Evolutionary conservation across 1,140 invertebrate species (phyloP), one percentile per base, ranked within the genome.

Genomic region (Drosophila novamexicana): DNA sequence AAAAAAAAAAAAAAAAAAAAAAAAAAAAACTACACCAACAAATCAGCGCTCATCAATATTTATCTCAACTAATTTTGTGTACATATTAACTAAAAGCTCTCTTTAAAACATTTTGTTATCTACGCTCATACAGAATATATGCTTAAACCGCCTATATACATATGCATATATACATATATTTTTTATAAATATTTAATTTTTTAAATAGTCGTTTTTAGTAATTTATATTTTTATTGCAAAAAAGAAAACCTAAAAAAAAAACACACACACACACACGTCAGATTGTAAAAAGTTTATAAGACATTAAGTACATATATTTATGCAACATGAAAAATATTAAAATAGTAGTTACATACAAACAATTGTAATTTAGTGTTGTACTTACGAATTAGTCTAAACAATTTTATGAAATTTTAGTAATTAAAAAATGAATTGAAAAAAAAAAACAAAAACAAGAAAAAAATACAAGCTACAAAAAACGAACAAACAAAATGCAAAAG

Each of bases 351-450:
- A 88, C 83, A 75, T 79, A 74, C 84, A 78, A 89, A 89, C 84
- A 89, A 89, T 84, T 89, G 84, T 89, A 89, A 89, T 89, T 89
- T 89, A 89, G 84, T 89, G 84, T 89, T 89, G 84, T 89, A 89
- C 84, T 89, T 89, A 89, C 77, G 67, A 80, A 71, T 80, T 89
- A 89, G 84, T 78, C 77, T 89, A 89, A 89, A 89, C 70, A 89
- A 89, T 89, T 89, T 89, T 89, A 89, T 89, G 84, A 89, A 89
- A 89, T 89, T 89, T 89, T 89, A 89, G 84, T 84, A 83, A 84
- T 89, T 89, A 84, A 81, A 88, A 78, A 88, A 82, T 89, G 84
- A 88, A 88, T 80, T 83, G 67, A 88, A 83, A 73, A 76, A 66
- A 74, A 63, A 86, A 82, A 52, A 73, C 73, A 66, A 77, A 65